Conservation (phyloP, 2,113 vertebrate genomes). For the Burhinus bistriatus region DNA sequence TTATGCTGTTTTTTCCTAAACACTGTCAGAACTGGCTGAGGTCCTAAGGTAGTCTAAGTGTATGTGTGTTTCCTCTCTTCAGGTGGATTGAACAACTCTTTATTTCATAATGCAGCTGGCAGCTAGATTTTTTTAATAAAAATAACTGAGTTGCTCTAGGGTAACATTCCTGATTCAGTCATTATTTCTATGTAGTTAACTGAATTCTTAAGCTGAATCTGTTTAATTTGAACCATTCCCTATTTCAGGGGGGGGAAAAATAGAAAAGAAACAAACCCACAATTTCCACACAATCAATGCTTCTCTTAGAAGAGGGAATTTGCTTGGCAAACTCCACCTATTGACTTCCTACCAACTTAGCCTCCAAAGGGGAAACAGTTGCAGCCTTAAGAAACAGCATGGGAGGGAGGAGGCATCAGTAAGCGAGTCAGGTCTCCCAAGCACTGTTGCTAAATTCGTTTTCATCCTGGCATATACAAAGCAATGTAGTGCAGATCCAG, state of each 20-base stretch:
- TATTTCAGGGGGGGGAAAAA: not conserved
- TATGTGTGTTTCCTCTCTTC: not conserved
- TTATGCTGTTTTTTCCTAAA: not conserved
- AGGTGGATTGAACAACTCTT: not conserved
- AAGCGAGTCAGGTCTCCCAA: not conserved
- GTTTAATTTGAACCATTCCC: not conserved
- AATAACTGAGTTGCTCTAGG: not conserved
- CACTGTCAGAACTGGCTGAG: not conserved
- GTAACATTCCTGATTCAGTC: not conserved
- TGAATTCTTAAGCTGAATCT: not conserved
- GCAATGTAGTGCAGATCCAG: not conserved
- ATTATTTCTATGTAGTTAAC: not conserved
- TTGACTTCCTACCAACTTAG: not conserved
- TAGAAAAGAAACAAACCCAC: not conserved
- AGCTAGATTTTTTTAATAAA: not conserved
- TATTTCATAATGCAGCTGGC: not conserved
- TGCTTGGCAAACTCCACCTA: not conserved
- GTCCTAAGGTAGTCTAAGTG: not conserved
- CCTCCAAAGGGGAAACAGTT: not conserved
- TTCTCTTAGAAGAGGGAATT: not conserved
- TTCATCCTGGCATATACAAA: not conserved
- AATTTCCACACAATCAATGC: accelerated
- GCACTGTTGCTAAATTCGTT: not conserved
- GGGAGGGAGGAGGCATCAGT: not conserved
- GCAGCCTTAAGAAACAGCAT: not conserved